Percentiles rank a stretch among this genome's conserved stretches.
Evolutionary conservation across 2,888 invertebrate species (phyloP).

Genomic region (Biston stratarius): DNA sequence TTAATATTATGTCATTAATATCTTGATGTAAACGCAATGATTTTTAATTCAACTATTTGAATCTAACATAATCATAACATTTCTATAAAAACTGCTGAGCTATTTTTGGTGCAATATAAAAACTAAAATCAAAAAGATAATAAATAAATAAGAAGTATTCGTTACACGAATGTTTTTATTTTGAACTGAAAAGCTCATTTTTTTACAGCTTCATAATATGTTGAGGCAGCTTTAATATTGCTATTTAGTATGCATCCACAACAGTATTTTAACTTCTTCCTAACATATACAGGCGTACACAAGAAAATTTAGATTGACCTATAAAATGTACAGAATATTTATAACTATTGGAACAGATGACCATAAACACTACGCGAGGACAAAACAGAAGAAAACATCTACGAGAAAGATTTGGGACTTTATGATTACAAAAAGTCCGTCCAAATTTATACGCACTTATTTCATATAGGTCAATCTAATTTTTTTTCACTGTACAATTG

Average conservation of each 20-base stretch:
- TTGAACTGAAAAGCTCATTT: constrained; percentile 26
- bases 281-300: constrained; percentile 67
- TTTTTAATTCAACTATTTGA: background rate
- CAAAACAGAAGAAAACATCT: background rate
- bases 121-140: background rate
- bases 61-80: constrained; percentile 27
- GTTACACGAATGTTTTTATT: constrained; percentile 13
- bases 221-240: constrained; percentile 55
- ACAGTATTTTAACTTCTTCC: constrained; percentile 53
- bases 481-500: constrained; percentile 57
- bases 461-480: constrained; percentile 52
- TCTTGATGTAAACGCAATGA: no score
- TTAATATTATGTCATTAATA: no score
- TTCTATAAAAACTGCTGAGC: constrained; percentile 19
- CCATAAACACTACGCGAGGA: background rate
- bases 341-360: background rate
- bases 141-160: background rate
- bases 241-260: constrained; percentile 63
- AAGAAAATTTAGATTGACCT: constrained; percentile 47
- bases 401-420: no score
- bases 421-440: background rate
- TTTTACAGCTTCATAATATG: constrained; percentile 49
- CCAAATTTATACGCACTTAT: background rate
- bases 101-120: constrained; percentile 38
- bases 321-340: background rate